Evolutionary conservation across 2,888 invertebrate genomes (phyloP).

Genomic region (Idaea dimidiata): DNA sequence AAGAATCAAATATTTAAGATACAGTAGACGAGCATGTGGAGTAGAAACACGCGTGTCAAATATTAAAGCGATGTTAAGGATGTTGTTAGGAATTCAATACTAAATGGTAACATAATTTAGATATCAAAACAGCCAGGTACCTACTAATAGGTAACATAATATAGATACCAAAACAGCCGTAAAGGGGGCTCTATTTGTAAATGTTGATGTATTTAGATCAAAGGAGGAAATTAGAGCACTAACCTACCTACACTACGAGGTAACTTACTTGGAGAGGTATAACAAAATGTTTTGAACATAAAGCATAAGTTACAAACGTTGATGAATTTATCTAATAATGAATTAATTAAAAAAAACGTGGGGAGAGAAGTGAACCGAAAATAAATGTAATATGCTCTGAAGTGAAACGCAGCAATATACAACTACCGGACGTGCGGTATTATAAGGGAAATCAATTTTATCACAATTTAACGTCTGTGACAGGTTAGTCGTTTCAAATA

Average conservation of each 20-base stretch:
- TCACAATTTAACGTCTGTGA: not conserved
- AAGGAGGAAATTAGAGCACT: not conserved
- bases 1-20: conserved; percentile 29
- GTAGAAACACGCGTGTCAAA: conserved; percentile 25
- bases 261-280: not conserved
- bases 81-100: not conserved
- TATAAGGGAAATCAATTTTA: not conserved
- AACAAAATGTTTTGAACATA: not conserved
- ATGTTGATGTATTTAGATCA: conserved; percentile 1
- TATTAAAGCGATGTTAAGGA: conserved; percentile 30
- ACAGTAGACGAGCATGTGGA: conserved; percentile 5
- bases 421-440: conserved; percentile 31
- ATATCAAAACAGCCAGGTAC: not conserved
- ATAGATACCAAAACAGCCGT: not conserved
- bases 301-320: not conserved
- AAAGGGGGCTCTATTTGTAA: not conserved
- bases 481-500: not conserved
- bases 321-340: not conserved
- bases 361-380: conserved; percentile 47
- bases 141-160: not conserved
- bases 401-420: conserved; percentile 50
- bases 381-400: conserved; percentile 39
- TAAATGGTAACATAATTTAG: not conserved
- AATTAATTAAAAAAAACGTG: conserved; percentile 26
- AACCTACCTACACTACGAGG: not conserved